Evolutionary conservation across 2,888 invertebrate genomes (phyloP), one percentile per base, ranked within the genome.

Genomic region (Troglohyphantes excavatus): DNA sequence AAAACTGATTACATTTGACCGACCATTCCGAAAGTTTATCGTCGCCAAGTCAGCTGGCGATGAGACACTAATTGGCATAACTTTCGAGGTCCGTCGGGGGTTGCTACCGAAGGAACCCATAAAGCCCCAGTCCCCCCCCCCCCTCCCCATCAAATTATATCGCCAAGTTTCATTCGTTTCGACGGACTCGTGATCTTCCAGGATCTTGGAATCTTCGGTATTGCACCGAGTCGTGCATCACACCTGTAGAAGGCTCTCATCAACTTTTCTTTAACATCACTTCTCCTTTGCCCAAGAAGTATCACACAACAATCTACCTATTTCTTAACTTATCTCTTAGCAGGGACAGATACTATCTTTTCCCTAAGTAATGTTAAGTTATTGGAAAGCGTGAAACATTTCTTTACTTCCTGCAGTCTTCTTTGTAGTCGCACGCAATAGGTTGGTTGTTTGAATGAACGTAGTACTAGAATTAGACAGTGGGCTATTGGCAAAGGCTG

Each of bases 221-320:
- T 11, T 17, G 26, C 23, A 65, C 78, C 23, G 19, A 23, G 9
- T 23, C n/a, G 23, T 39, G 39, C 33, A 19, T 43, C 39, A 43
- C 78, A 78, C 78, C 78, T 78, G 78, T 23, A 33, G n/a, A 33
- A 68, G 53, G 53, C 26, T 2, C 26, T 78, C 39, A 39, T n/a
- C n/a, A 21, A 65, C 65, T 63, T 78, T 11, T 17, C 26, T 43
- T 33, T n/a, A n/a, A n/a, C 19, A 61, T 61, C 33, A 63, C 53
- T 29, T 39, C 23, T 43, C 23, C 23, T 39, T 29, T 39, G 39
- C 39, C 13, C 39, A 39, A 2, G 13, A 39, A 7, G 13, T 39
- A 39, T 39, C 3, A 0, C 39, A 39, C 39, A 2, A 7, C 39
- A 11, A 39, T 39, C n/a, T n/a, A n/a, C n/a, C n/a, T n/a, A n/a